Percentiles rank a stretch among this genome's conserved stretches.
phyloP scores from a whole-genome alignment of 2,113 vertebrate genomes.

The Tychaedon coryphoeus region DNA sequence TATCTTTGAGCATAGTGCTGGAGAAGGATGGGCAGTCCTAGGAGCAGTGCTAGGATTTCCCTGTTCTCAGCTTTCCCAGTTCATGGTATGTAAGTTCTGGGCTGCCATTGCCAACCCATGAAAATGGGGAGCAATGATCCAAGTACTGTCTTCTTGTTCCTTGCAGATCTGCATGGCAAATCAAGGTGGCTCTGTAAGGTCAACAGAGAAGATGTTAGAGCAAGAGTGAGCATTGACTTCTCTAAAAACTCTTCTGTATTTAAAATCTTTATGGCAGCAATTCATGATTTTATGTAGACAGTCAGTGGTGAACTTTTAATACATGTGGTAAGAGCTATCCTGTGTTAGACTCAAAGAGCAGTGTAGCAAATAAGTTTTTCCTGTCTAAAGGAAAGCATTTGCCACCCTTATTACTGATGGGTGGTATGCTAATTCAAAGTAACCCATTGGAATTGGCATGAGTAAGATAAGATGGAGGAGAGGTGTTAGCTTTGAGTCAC shows the following conservation, averaged over 20 bases:
- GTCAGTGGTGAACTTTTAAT: not conserved
- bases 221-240: not conserved
- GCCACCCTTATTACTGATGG: not conserved
- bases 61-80: not conserved
- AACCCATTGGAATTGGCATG: not conserved
- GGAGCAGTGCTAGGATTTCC: not conserved
- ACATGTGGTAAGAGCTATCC: not conserved
- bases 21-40: not conserved
- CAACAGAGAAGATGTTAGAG: not conserved
- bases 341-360: not conserved
- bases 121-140: fast-evolving
- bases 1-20: not conserved
- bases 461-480: not conserved
- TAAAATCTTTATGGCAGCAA: not conserved
- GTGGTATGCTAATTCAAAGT: not conserved
- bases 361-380: not conserved
- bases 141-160: not conserved
- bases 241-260: not conserved
- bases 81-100: not conserved
- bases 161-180: not conserved
- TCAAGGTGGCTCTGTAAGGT: fast-evolving
- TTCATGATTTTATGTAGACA: not conserved
- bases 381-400: not conserved
- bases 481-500: not conserved
- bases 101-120: not conserved